A percentile compares a stretch with the other conserved stretches of the same genome.
These are phyloP conservation scores for Palloptera scutellata DNA, from an alignment of 2,888 invertebrate genomes.

Conservation along the genomic window DNA sequence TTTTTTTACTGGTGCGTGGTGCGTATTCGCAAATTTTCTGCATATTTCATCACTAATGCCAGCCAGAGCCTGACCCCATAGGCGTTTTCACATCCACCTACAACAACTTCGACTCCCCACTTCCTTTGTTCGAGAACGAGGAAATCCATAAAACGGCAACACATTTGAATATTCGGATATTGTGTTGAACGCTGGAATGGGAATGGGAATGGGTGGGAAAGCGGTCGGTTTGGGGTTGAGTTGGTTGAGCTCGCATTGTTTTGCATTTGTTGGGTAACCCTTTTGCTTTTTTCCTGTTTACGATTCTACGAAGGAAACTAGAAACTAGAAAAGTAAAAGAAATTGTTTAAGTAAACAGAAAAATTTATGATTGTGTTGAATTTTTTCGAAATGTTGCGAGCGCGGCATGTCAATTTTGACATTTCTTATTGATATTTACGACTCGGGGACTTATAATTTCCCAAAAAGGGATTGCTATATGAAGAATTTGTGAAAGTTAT, in stretches of 20 bases:
- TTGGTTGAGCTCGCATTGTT: conserved; percentile 26
- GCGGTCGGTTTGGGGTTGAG: too few species aligned
- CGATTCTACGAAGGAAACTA: conserved; percentile 28
- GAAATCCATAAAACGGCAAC: too few species aligned
- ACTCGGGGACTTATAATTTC: too few species aligned
- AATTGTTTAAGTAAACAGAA: conserved; percentile 54
- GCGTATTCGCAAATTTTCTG: conserved; percentile 39
- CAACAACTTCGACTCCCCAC: not conserved
- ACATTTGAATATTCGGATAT: too few species aligned
- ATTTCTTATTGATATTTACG: too few species aligned
- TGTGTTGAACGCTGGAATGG: too few species aligned
- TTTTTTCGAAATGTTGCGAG: conserved; percentile 24
- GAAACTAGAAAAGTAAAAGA: conserved; percentile 12
- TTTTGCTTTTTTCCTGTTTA: conserved; percentile 36
- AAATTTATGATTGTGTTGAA: conserved; percentile 53
- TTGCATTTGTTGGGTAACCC: conserved; percentile 52
- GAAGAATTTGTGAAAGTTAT: too few species aligned
- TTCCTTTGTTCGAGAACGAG: too few species aligned
- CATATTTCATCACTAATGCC: conserved; percentile 60
- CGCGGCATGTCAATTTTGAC: too few species aligned
- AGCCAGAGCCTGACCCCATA: conserved; percentile 27
- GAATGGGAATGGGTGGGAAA: too few species aligned
- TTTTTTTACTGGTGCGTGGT: conserved; percentile 7
- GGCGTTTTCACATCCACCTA: conserved; percentile 19
- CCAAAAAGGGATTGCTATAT: too few species aligned